Conservation (phyloP, 2,888 invertebrate species). For the Choreutis nemorana region DNA sequence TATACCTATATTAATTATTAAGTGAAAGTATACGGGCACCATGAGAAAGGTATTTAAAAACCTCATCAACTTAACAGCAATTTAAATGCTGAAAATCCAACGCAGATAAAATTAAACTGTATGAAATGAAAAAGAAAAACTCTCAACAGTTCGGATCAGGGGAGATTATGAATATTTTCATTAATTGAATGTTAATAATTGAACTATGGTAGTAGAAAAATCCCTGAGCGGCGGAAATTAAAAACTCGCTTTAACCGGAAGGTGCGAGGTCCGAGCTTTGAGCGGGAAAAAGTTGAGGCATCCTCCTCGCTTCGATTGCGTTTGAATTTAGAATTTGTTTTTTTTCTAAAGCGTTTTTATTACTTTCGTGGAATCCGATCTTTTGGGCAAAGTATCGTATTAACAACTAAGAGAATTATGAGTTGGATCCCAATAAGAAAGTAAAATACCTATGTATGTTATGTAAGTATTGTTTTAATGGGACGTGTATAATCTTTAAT, state of each 20-base stretch:
- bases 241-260: slow-evolving; percentile 52
- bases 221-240: slow-evolving; percentile 57
- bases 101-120: too few relatives aligned
- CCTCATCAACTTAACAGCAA: slow-evolving; percentile 7
- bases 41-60: too few relatives aligned
- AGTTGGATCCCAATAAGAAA: too few relatives aligned
- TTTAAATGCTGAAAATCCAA: slow-evolving; percentile 3
- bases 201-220: slow-evolving; percentile 49
- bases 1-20: too few relatives aligned
- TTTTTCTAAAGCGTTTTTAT: too few relatives aligned
- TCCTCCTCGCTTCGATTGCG: slow-evolving; percentile 1
- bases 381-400: too few relatives aligned
- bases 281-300: slow-evolving; percentile 42
- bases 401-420: too few relatives aligned
- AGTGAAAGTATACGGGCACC: too few relatives aligned
- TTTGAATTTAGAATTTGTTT: not conserved
- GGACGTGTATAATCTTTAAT: too few relatives aligned
- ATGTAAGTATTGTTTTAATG: too few relatives aligned
- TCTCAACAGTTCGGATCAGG: slow-evolving; percentile 20
- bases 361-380: too few relatives aligned
- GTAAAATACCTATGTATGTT: too few relatives aligned
- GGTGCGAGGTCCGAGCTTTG: slow-evolving; percentile 36
- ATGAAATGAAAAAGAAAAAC: not conserved
- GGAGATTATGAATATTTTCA: slow-evolving; percentile 47
- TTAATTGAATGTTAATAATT: slow-evolving; percentile 64